Evolutionary conservation across 2,797 vertebrate species (phyloP), one percentile per base, ranked within the genome.

Genomic region (Pagetopsis macropterus): DNA sequence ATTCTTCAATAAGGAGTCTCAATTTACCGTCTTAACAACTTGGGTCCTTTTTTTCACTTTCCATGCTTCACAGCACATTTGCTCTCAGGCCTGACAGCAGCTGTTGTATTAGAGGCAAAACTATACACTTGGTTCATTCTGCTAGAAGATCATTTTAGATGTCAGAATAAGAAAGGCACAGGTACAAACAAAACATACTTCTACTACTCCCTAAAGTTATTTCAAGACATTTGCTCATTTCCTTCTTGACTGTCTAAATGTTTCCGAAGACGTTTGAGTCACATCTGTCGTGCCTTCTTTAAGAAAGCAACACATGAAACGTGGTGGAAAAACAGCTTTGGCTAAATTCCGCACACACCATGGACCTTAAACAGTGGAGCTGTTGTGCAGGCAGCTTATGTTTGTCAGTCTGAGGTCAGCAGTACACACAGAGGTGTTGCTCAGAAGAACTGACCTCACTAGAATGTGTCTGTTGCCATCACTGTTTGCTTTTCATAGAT

Each of bases 401-500:
- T 74, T 37, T 65, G 50, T 73, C 27, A 72, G 70, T 46, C 16
- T 5, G 55, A 40, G 45, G 57, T 33, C 46, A 48, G 19, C 65
- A 33, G 17, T 15, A 58, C 21, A 59, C 43, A 49, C 57, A 70
- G 54, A 19, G 46, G 60, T 67, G 54, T 52, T 17, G 43, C 59
- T 43, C 54, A 70, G 67, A 72, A 70, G 67, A 48, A 61, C 64
- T 62, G 87, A 83, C 84, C 86, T 87, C 50, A 74, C 19, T 23
- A 16, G 49, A 63, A 65, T 46, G 65, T 71, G 40, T 19, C 65
- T 69, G 78, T 33, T 72, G 54, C 74, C 64, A 76, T 75, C 79
- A 52, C 52, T 62, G 85, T 90, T 92, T 90, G 86, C 84, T 85
- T 87, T 88, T 74, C 75, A 50, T 44, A 73, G 85, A 88, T 91